Base-by-base conservation (phyloP, 1,140 invertebrate genomes). In the Drosophila ficusphila region DNA sequence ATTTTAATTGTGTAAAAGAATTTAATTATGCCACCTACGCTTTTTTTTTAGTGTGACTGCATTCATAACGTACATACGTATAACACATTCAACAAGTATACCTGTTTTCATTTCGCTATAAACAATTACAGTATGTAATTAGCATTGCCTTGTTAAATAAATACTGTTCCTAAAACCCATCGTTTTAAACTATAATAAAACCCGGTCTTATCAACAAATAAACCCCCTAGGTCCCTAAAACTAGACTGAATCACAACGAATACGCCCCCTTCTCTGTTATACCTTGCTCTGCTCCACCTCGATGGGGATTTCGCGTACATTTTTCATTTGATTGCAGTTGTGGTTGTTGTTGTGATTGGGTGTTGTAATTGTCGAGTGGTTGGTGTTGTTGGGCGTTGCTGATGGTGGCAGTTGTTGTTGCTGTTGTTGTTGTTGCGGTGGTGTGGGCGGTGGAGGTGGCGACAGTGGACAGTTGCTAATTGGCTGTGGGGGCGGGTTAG, bases 241-340 rank as follows among this genome's bases (percentile, higher is more conserved):
- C 18, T 38, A 39, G 11, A 39, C 25, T 44, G 6, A 12, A 19
- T 33, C 23, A 6, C 11, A 12, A 4, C 8, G 29, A 14, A 21
- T 18, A 27, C 49, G 7, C 51, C 33, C 9, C 19, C 19, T 14
- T 14, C 36, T 39, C 39, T 58, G 61, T 44, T 76, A 69, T 90
- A 91, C 90, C 90, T 90, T 82, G 65, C 77, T 91, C 51, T 89
- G 85, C 67, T 90, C 88, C 62, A 91, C 90, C 61, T 91, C 90
- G 21, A 91, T 91, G 61, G 91, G 91, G 48, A 91, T 91, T 89
- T 91, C 88, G 27, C 91, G 91, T 14, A 91, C 61, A 67, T 89
- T 71, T 70, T 90, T 90, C 39, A 56, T 51, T 42, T 62, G 79
- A 71, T 47, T 67, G 56, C 46, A 62, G 57, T 73, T 68, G 65